Base-by-base conservation (phyloP, 1,140 invertebrate species). In the Lepeophtheirus salmonis region DNA sequence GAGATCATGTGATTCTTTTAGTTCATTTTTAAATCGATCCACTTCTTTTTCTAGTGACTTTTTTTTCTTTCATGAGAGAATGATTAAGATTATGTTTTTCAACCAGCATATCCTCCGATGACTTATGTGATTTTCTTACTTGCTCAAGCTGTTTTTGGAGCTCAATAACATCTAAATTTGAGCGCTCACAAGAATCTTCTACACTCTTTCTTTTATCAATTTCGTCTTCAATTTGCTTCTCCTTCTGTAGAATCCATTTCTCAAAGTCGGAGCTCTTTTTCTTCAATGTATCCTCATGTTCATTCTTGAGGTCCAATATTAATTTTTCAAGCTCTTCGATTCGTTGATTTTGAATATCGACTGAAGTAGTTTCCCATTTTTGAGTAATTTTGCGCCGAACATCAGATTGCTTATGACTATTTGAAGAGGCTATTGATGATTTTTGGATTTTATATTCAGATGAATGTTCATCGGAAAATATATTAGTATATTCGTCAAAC, bases 311-410 rank as follows among this genome's bases (percentile, higher is more conserved):
- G 22, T 23, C n/a, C 14, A 20, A 12, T 4, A 61, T 16, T 18
- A 50, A 22, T 14, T 22, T 26, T 25, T 61, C 50, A 52, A 61
- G 59, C 22, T 61, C 17, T 24, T 61, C 59, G 3, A 61, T 61
- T 16, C 50, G 18, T 10, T 24, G 21, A 16, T 57, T 57, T 13
- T 57, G 55, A 2, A 17, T 23, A 17, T 57, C 55, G 17, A 57
- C 17, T 6, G 55, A 57, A n/a, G 55, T 26, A 4, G 14, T 41
- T 48, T 57, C 26, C 55, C 55, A 57, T 6, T 41, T 57, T 16
- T 57, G 16, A 2, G 25, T 30, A n/a, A 57, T 17, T 48, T 25
- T 25, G 14, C 26, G 23, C 1, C 55, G 22, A 16, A 25, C 55
- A 41, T 17, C 26, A 16, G 22, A 18, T 2, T 17, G 16, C 3